Evolutionary conservation across 2,113 vertebrate genomes (phyloP).

Genomic region (Scolopax mira): DNA sequence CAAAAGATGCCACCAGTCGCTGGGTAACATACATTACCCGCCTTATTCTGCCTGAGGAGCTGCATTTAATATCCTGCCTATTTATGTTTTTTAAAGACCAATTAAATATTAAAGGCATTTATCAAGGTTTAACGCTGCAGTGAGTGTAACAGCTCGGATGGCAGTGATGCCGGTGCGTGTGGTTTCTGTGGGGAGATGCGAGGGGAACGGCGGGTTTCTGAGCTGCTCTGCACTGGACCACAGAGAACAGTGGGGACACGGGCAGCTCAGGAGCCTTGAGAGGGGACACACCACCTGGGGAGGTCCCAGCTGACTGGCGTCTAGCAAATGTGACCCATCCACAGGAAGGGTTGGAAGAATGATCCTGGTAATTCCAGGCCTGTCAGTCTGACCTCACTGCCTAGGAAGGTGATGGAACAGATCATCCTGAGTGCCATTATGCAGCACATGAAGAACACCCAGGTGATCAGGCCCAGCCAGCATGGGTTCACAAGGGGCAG

Average conservation of each 20-base stretch:
- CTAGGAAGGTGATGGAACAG: too few species aligned
- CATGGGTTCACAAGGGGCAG: too few species aligned
- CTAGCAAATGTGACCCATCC: too few species aligned
- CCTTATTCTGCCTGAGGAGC: background rate
- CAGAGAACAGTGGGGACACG: rapidly evolving
- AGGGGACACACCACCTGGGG: background rate
- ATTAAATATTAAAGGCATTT: conserved; percentile 52
- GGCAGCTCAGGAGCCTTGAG: background rate
- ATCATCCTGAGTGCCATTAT: too few species aligned
- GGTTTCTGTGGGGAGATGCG: background rate
- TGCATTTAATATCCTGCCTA: conserved; percentile 33
- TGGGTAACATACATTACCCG: background rate
- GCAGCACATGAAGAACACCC: too few species aligned
- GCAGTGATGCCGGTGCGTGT: background rate
- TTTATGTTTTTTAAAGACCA: conserved; percentile 43
- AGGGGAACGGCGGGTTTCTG: background rate
- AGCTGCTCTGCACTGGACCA: background rate
- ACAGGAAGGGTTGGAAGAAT: too few species aligned
- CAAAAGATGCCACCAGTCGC: background rate
- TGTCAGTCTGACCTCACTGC: too few species aligned
- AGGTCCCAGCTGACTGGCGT: too few species aligned
- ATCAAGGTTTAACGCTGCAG: background rate
- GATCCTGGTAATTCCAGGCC: too few species aligned
- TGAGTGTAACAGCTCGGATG: background rate
- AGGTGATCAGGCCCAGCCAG: too few species aligned